Base-by-base conservation (phyloP, 2,113 vertebrate genomes). In the Nanorana parkeri region DNA sequence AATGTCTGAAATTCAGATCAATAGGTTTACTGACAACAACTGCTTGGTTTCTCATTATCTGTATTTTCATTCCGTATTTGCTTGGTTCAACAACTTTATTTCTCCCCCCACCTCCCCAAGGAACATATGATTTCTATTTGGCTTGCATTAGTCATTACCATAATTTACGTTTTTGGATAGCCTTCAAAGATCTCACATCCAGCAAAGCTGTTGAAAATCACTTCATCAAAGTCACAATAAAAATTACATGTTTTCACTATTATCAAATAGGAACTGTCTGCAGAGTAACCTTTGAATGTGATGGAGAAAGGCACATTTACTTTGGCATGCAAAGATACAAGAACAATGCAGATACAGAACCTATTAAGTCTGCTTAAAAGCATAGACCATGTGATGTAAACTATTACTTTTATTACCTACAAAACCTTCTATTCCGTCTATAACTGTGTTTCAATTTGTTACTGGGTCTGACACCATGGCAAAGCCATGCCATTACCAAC, bases 201-300 rank as follows among this genome's bases (percentile, higher is more conserved):
- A 61, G 10, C 72, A 75, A 36, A 60, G 56, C 72, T 41, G 55
- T 61, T 75, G 56, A 29, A 75, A 75, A 75, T 60, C 15, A 61
- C 56, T 75, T 17, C 26, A 67, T 54, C 47, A 77, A 55, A 78
- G 63, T 64, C 41, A 20, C 3, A 6, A 78, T 32, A 32, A 60
- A 78, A 32, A 47, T 55, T 90, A 87, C 88, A 89, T 92, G 91
- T 94, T 91, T 92, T 93, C 91, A 84, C 89, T 90, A 89, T 90
- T 92, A 93, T 93, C 91, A 93, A 91, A 90, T 93, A 93, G 90
- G 93, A 94, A 93, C 91, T 90, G 26, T 67, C 64, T 67, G 91
- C 91, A 89, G 92, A 89, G 83, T 94, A 92, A 93, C 93, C 93
- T 94, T 93, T 91, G 86, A 88, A 73, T 88, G 88, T 91, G 88